Evolutionary conservation across 2,797 vertebrate species (phyloP), one percentile per base, ranked within the genome.

Genomic region (Xiphophorus birchmanni): DNA sequence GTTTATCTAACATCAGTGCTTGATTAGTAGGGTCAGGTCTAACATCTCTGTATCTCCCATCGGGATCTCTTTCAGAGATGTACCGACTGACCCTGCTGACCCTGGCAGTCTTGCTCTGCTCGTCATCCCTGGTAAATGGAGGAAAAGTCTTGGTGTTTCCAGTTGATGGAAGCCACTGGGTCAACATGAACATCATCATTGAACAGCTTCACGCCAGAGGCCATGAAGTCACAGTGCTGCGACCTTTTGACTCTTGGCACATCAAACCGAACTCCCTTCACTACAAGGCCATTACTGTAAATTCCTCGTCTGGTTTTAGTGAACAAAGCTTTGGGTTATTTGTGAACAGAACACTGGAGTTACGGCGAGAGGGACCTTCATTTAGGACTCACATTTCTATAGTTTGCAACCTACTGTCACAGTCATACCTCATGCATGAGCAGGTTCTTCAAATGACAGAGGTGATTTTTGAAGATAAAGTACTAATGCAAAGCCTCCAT

Each of bases 131-230:
- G 21, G 89, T 80, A 4, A 60, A 86, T 42, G 87, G 83, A 77
- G 91, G 91, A 21, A 93, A 92, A 58, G 40, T 93, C 65, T 52
- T 93, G 85, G 90, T 95, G 47, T 85, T 89, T 32, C 92, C 93
- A 0, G 0, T 86, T 1, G 94, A 92, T 17, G 91, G 93, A 74
- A 94, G 92, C 67, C 93, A 94, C 82, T 95, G 94, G 93, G 1
- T 95, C 82, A 95, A 95, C 89, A 94, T 94, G 93, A 90, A 93
- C 1, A 77, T 93, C 76, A 73, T 93, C 0, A 69, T 94, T 1
- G 81, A 84, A 50, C 91, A 89, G 45, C 91, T 95, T 52, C 86
- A 94, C 79, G 48, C 83, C 72, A 84, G 84, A 63, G 94, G 93
- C 42, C 94, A 94, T 50, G 78, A 87, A 35, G 10, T 94, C 74